Conservation (phyloP, 2,888 invertebrate species). For the Drosophila atripex region DNA sequence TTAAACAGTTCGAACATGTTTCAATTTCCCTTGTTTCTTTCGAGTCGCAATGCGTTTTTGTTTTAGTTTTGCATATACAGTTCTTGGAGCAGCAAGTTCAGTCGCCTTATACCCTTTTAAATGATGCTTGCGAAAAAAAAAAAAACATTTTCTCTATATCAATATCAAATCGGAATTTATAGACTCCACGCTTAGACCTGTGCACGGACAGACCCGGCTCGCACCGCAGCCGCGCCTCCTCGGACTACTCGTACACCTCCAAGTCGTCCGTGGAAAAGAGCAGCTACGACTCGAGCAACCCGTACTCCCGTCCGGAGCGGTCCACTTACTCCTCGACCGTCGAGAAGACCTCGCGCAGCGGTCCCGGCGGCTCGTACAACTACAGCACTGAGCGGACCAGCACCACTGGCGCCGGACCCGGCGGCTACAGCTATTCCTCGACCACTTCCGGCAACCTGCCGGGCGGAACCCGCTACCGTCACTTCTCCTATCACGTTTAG, state of each 20-base stretch:
- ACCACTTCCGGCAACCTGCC: slow-evolving; percentile 91
- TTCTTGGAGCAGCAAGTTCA: slow-evolving; percentile 58
- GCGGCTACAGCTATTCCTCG: slow-evolving; percentile 93
- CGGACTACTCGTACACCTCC: slow-evolving; percentile 94
- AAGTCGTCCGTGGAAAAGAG: slow-evolving; percentile 86
- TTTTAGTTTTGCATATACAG: slow-evolving; percentile 29
- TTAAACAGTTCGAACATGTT: slow-evolving; percentile 82
- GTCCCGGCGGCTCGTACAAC: slow-evolving; percentile 89
- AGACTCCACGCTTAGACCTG: slow-evolving; percentile 95
- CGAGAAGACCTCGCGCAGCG: slow-evolving; percentile 88
- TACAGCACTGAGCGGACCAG: slow-evolving; percentile 90
- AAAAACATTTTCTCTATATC: slow-evolving; percentile 60
- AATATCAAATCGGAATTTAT: slow-evolving; percentile 84
- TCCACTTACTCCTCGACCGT: slow-evolving; percentile 88
- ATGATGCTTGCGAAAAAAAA: slow-evolving; percentile 47
- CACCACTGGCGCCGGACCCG: slow-evolving; percentile 89
- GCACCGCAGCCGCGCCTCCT: slow-evolving; percentile 88
- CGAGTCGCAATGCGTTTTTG: slow-evolving; percentile 31
- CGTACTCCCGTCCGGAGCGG: slow-evolving; percentile 87
- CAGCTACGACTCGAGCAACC: slow-evolving; percentile 85
- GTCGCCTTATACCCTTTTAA: slow-evolving; percentile 39
- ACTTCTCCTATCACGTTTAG: slow-evolving; percentile 94
- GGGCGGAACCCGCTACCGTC: slow-evolving; percentile 92
- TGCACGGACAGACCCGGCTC: slow-evolving; percentile 90
- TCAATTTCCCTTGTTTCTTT: slow-evolving; percentile 80